These are phyloP conservation scores for Exaiptasia diaphana DNA, from an alignment of 64 coral and sea anemone species.

Conservation along the genomic window DNA sequence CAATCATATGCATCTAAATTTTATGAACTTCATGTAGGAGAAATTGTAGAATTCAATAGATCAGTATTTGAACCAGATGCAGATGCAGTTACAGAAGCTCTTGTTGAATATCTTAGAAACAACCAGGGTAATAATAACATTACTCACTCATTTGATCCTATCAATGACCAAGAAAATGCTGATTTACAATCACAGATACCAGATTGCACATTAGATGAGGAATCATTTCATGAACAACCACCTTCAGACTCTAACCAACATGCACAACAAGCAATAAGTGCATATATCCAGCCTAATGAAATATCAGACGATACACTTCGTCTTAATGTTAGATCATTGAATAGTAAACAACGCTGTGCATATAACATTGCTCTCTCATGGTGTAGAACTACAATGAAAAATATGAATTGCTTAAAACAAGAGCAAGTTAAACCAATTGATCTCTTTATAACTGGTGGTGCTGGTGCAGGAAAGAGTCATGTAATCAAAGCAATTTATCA, in stretches of 20 bases:
- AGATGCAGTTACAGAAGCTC: not conserved
- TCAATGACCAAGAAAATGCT: constrained; percentile 24
- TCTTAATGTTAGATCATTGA: constrained; percentile 20
- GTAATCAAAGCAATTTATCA: not conserved
- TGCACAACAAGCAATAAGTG: not conserved
- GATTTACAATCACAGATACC: constrained; percentile 13
- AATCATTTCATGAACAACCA: constrained; percentile 13
- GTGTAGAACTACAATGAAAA: constrained; percentile 43
- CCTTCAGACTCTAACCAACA: constrained; percentile 9
- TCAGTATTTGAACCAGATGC: no score
- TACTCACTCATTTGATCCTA: constrained; percentile 7
- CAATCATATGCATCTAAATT: not conserved
- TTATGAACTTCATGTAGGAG: not conserved
- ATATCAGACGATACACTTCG: constrained; percentile 35
- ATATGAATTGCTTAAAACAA: constrained; percentile 20
- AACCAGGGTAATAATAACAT: not conserved
- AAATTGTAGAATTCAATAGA: not conserved
- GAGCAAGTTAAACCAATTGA: not conserved
- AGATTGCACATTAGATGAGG: constrained; percentile 8
- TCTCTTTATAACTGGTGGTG: constrained; percentile 20
- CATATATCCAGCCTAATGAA: constrained; percentile 18
- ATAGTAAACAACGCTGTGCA: constrained; percentile 13
- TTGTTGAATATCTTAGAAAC: not conserved
- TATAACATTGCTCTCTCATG: constrained; percentile 16
- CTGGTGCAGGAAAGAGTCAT: constrained; percentile 20